Conservation (phyloP, 2,888 invertebrate species). For the Epirrita christyi region DNA sequence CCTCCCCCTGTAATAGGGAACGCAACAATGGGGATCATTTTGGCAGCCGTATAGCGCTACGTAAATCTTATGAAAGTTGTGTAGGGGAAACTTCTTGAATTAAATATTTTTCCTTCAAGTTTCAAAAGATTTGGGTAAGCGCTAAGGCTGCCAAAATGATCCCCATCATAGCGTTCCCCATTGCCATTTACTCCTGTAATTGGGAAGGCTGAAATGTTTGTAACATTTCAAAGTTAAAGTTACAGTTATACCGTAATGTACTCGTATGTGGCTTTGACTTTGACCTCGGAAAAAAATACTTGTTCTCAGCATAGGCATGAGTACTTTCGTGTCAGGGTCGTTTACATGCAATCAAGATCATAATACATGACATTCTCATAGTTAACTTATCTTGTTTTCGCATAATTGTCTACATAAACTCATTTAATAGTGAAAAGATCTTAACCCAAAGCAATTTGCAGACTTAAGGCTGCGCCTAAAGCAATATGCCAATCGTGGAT, state of each 20-base stretch:
- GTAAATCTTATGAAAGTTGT: too few species aligned
- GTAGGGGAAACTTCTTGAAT: too few species aligned
- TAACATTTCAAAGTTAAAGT: background rate
- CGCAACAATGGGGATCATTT: too few species aligned
- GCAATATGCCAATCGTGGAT: too few species aligned
- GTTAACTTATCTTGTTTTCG: constrained; percentile 22
- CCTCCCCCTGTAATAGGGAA: too few species aligned
- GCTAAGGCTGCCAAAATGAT: too few species aligned
- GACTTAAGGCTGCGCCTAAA: constrained; percentile 24
- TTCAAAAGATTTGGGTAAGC: too few species aligned
- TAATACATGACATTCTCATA: constrained; percentile 18
- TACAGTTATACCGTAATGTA: background rate
- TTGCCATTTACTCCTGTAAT: too few species aligned
- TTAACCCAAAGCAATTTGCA: constrained; percentile 33
- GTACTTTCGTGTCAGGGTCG: constrained; percentile 12
- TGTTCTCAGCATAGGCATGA: background rate
- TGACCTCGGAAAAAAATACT: constrained; percentile 1
- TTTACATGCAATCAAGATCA: constrained; percentile 20
- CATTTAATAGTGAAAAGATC: constrained; percentile 21
- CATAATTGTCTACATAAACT: constrained; percentile 26
- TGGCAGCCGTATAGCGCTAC: too few species aligned
- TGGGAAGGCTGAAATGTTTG: too few species aligned
- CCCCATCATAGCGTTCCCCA: too few species aligned
- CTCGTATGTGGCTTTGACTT: background rate
- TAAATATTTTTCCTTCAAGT: too few species aligned